A percentile compares a stretch with the other conserved stretches of the same genome.
These are phyloP conservation scores for Alsophila aescularia DNA, from an alignment of 2,888 invertebrate genomes.

Conservation along the genomic window DNA sequence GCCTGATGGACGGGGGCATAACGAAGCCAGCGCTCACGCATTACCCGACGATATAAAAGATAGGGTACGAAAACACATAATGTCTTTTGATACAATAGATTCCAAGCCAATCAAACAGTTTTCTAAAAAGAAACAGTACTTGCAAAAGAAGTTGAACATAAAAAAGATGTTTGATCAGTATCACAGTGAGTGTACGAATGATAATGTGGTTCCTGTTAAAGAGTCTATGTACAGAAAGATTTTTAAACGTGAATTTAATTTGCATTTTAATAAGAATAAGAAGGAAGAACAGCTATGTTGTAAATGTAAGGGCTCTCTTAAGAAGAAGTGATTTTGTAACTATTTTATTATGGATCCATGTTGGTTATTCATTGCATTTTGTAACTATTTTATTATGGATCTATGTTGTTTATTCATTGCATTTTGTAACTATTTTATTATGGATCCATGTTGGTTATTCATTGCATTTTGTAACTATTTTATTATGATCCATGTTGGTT, in stretches of 20 bases:
- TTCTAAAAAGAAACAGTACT: conserved; percentile 70
- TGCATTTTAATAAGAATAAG: conserved; percentile 68
- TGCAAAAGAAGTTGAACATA: conserved; percentile 61
- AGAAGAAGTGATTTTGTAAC: conserved; percentile 55
- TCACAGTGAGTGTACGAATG: conserved; percentile 58
- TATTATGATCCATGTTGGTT: too few relatives aligned
- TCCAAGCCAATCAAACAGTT: conserved; percentile 64
- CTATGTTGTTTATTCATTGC: too few relatives aligned
- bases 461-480: too few relatives aligned
- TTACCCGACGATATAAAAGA: conserved; percentile 68
- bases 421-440: conserved; percentile 14
- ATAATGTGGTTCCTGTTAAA: conserved; percentile 60
- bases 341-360: conserved; percentile 1
- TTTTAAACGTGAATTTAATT: conserved; percentile 71
- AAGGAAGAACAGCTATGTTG: conserved; percentile 62
- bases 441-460: conserved; percentile 13
- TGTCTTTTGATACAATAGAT: conserved; percentile 64
- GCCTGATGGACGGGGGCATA: conserved; percentile 72
- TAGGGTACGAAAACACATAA: conserved; percentile 67
- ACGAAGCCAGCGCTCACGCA: conserved; percentile 65
- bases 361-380: conserved; percentile 16
- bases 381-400: too few relatives aligned
- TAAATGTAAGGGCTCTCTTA: conserved; percentile 69
- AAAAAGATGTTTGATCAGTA: conserved; percentile 76
- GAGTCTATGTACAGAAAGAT: conserved; percentile 80